These are phyloP conservation scores for Actenoides hombroni DNA, from an alignment of 2,113 vertebrate species.

Conservation along the genomic window DNA sequence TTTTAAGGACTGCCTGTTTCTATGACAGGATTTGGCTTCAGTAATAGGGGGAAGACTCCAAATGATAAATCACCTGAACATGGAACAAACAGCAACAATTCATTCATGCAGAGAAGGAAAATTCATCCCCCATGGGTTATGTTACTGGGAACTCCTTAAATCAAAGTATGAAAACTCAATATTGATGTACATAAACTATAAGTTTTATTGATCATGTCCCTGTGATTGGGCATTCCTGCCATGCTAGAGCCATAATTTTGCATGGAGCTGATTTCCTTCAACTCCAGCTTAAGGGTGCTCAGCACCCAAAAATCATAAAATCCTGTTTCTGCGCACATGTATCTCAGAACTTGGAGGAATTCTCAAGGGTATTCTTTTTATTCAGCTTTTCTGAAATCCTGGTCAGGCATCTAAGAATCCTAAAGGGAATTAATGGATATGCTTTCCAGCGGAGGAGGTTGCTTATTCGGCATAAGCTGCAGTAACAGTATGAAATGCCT, in stretches of 20 bases:
- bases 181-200: conserved; percentile 51
- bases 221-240: background rate
- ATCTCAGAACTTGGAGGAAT: background rate
- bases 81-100: conserved; percentile 50
- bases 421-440: background rate
- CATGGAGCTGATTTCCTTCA: background rate
- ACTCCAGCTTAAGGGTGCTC: background rate
- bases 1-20: background rate
- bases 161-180: conserved; percentile 49
- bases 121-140: conserved; percentile 14
- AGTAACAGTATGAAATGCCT: background rate
- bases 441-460: background rate
- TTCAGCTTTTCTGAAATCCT: background rate
- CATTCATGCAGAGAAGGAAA: conserved; percentile 21
- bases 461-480: background rate
- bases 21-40: background rate
- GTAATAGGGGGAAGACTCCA: background rate
- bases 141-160: conserved; percentile 53
- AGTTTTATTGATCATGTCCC: conserved; percentile 45
- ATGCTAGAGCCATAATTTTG: background rate
- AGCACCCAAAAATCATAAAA: background rate
- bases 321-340: background rate
- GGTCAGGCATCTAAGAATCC: background rate
- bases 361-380: background rate
- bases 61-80: conserved; percentile 41